A percentile compares a stretch with the other conserved stretches of the same genome.
Evolutionary conservation across 2,888 invertebrate species (phyloP).

Genomic region (Melanophora roralis): DNA sequence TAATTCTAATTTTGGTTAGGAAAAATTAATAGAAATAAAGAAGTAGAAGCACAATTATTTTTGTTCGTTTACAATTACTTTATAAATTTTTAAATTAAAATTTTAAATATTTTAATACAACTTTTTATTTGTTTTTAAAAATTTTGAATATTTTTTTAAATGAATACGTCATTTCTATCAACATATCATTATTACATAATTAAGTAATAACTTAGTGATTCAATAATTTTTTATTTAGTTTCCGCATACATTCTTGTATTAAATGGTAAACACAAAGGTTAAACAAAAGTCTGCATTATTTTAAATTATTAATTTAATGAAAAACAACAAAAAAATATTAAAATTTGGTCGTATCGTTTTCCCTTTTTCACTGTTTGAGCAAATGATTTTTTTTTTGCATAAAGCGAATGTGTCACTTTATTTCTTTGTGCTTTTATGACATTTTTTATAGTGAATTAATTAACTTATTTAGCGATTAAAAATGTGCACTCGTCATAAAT

Average conservation of each 20-base stretch:
- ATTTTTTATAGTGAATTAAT: background rate
- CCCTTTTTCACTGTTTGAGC: background rate
- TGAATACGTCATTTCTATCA: too few species aligned
- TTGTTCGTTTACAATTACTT: too few species aligned
- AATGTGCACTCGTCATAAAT: background rate
- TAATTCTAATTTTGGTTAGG: too few species aligned
- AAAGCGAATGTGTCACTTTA: background rate
- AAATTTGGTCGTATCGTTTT: background rate
- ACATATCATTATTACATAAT: too few species aligned
- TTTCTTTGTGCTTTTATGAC: slow-evolving; percentile 3
- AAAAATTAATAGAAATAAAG: too few species aligned
- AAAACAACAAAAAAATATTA: background rate
- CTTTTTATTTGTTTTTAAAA: too few species aligned
- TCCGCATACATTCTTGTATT: background rate
- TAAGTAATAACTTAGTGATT: background rate
- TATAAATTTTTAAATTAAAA: too few species aligned
- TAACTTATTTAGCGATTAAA: background rate
- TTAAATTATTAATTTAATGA: background rate
- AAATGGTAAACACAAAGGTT: background rate
- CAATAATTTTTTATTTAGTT: background rate
- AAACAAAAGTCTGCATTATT: background rate
- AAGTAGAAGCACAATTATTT: too few species aligned
- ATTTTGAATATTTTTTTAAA: too few species aligned
- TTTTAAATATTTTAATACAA: too few species aligned
- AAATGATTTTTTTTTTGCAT: background rate